These are phyloP conservation scores for Caenorhabditis parvicauda DNA, from an alignment of 2,888 invertebrate species.

Conservation along the genomic window DNA sequence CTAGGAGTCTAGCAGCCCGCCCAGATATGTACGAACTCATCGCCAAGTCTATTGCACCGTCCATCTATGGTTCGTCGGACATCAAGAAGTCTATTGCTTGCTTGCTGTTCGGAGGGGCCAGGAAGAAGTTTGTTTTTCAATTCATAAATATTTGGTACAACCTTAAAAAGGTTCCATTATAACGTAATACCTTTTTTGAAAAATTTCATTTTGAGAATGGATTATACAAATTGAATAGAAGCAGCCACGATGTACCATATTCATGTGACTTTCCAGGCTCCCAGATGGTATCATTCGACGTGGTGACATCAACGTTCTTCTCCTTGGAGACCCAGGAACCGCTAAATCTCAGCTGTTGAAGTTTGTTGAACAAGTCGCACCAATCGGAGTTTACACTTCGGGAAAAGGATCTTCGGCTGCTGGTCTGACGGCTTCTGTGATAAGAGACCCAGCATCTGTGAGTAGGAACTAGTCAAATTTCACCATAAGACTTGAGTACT, in stretches of 20 bases:
- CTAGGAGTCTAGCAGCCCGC: conserved; percentile 73
- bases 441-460: conserved; percentile 85
- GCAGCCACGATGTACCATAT: background rate
- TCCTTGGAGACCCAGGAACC: conserved; percentile 96
- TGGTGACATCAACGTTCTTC: conserved; percentile 90
- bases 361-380: conserved; percentile 80
- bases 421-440: conserved; percentile 94
- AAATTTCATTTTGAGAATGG: too few species aligned
- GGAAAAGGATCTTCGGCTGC: conserved; percentile 99
- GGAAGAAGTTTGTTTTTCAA: conserved; percentile 65
- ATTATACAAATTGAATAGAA: too few species aligned
- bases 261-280: conserved; percentile 66
- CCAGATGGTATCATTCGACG: conserved; percentile 92
- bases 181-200: background rate
- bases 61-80: conserved; percentile 88
- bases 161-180: background rate
- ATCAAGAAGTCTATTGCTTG: conserved; percentile 96
- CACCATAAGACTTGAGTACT: too few species aligned
- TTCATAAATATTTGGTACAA: background rate
- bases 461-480: too few species aligned
- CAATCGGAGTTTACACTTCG: conserved; percentile 77
- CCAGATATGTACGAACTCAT: conserved; percentile 85
- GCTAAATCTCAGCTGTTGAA: conserved; percentile 97
- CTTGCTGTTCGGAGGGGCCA: conserved; percentile 84
- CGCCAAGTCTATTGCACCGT: conserved; percentile 88